Evolutionary conservation across 2,113 vertebrate genomes (phyloP).

Genomic region (Promerops cafer): DNA sequence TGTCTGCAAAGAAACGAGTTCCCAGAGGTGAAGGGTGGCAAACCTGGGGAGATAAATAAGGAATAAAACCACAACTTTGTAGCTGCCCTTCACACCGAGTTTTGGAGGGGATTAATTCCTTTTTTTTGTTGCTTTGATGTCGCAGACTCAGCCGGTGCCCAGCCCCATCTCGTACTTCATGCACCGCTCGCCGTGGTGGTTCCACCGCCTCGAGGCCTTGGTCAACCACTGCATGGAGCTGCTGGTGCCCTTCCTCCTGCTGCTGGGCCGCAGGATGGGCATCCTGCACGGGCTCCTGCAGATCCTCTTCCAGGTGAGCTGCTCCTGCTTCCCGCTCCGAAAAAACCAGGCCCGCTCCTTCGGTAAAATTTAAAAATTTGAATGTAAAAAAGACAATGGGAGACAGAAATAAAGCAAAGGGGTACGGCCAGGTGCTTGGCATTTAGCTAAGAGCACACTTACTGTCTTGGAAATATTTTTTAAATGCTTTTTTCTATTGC

Average conservation of each 20-base stretch:
- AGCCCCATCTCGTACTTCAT: conserved; percentile 90
- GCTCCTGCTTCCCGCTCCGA: not conserved
- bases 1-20: not conserved
- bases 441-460: no score
- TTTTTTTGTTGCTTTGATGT: accelerated
- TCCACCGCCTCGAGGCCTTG: conserved; percentile 84
- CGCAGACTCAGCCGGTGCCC: conserved; percentile 92
- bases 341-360: no score
- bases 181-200: conserved; percentile 86
- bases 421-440: no score
- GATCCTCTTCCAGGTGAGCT: conserved; percentile 90
- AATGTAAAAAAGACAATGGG: no score
- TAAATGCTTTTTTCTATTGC: no score
- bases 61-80: not conserved
- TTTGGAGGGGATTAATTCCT: not conserved
- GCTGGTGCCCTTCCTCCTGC: conserved; percentile 82
- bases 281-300: conserved; percentile 79
- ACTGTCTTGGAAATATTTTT: no score
- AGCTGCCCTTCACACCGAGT: accelerated
- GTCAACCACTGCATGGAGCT: conserved; percentile 91
- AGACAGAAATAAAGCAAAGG: no score
- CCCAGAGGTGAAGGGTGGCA: not conserved
- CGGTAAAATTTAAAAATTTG: no score
- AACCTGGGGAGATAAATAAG: not conserved
- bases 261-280: conserved; percentile 85